Conservation (phyloP, 2,888 invertebrate genomes). For the Drosophila flavopinicola region DNA sequence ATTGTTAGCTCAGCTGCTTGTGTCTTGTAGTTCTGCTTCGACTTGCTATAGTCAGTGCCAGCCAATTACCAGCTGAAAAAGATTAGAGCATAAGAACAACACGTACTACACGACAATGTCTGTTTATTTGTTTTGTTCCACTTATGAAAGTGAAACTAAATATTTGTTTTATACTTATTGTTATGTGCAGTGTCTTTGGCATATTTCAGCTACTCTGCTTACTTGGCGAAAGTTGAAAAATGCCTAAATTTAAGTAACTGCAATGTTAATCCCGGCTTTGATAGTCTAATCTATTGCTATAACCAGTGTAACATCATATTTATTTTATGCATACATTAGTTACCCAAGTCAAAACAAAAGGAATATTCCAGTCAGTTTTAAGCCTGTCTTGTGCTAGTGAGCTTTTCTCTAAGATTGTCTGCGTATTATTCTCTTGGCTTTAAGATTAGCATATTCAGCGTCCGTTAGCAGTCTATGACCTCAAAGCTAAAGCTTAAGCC, state of each 20-base stretch:
- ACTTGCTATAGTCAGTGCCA: slow-evolving; percentile 6
- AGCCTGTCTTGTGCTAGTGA: too few relatives aligned
- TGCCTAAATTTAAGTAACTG: neutral
- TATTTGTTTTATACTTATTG: neutral
- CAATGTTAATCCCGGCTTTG: too few relatives aligned
- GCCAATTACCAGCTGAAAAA: slow-evolving; percentile 43
- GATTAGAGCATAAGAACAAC: slow-evolving; percentile 26
- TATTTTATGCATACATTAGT: too few relatives aligned
- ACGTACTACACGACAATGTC: slow-evolving; percentile 4
- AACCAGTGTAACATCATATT: too few relatives aligned
- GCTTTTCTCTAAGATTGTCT: too few relatives aligned
- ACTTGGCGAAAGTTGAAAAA: neutral
- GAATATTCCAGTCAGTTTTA: too few relatives aligned
- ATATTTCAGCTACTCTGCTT: neutral
- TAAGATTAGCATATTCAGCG: too few relatives aligned
- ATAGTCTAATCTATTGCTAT: too few relatives aligned
- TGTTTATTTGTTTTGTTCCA: neutral
- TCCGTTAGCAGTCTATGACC: too few relatives aligned
- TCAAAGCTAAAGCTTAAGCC: too few relatives aligned
- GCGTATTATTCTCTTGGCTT: too few relatives aligned
- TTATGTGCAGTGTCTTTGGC: neutral
- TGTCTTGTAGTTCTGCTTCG: neutral
- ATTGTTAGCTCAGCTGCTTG: slow-evolving; percentile 50
- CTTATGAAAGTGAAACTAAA: neutral
- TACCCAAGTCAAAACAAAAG: too few relatives aligned